Evolutionary conservation across 2,113 vertebrate genomes (phyloP).

Genomic region (Tragelaphus strepsiceros): DNA sequence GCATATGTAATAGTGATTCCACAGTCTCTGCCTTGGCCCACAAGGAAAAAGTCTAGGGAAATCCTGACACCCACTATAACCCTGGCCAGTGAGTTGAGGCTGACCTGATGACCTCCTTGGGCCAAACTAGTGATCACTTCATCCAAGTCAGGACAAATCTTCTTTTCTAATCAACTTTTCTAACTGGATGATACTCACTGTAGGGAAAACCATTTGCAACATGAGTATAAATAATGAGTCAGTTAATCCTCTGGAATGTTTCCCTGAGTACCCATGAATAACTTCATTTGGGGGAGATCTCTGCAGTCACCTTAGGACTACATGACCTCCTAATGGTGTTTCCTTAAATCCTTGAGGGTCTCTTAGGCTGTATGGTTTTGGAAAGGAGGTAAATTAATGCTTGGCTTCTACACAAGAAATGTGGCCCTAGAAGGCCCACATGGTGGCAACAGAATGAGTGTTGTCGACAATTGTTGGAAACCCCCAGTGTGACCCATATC

Average conservation of each 20-base stretch:
- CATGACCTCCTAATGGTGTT: neutral
- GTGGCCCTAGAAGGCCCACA: neutral
- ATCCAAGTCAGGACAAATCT: neutral
- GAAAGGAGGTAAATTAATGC: neutral
- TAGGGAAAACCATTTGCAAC: neutral
- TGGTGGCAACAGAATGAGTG: neutral
- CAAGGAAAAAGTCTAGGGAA: neutral
- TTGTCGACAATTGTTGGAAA: neutral
- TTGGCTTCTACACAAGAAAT: neutral
- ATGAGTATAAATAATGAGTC: neutral
- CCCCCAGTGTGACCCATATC: neutral
- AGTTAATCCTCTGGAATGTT: neutral
- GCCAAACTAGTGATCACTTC: neutral
- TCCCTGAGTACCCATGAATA: neutral
- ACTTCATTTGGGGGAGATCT: neutral
- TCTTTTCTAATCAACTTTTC: neutral
- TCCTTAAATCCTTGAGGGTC: neutral
- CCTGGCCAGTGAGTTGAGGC: neutral
- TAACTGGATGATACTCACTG: neutral
- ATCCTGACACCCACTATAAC: neutral
- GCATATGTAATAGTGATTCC: neutral
- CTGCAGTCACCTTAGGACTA: neutral
- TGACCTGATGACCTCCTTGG: neutral
- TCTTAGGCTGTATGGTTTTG: neutral
- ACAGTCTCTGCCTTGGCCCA: neutral